A percentile compares a stretch with the other conserved stretches of the same genome.
These are phyloP conservation scores for Schlechtendalia chinensis DNA, from an alignment of 1,140 invertebrate species.

Conservation along the genomic window DNA sequence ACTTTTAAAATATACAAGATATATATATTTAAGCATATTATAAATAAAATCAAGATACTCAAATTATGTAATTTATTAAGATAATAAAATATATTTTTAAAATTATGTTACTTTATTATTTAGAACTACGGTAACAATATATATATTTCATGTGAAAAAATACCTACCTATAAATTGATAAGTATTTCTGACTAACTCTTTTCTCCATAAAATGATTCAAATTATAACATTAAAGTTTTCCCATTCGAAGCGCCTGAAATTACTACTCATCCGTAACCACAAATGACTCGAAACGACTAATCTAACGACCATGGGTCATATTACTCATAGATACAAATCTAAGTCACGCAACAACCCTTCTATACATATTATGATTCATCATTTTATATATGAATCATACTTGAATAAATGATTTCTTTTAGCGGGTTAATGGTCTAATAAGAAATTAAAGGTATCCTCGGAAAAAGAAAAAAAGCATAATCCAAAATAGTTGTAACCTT, in stretches of 20 bases:
- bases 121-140: background rate
- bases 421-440: background rate
- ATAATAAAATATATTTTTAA: background rate
- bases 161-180: background rate
- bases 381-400: slow-evolving; percentile 20
- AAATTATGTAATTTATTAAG: background rate
- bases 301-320: background rate
- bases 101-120: background rate
- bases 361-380: slow-evolving; percentile 9
- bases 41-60: background rate
- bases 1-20: background rate
- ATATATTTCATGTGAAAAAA: background rate
- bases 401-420: background rate
- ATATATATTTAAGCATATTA: background rate
- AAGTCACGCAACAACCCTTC: slow-evolving; percentile 28
- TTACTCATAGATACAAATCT: slow-evolving; percentile 19
- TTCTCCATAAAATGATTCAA: background rate
- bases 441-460: background rate
- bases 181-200: background rate
- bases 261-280: slow-evolving; percentile 6
- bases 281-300: background rate
- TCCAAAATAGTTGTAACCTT: background rate
- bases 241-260: background rate
- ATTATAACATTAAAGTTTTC: background rate
- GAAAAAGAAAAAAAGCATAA: background rate